Evolutionary conservation across 1,140 invertebrate species (phyloP).

Genomic region (Cotesia chilonis): DNA sequence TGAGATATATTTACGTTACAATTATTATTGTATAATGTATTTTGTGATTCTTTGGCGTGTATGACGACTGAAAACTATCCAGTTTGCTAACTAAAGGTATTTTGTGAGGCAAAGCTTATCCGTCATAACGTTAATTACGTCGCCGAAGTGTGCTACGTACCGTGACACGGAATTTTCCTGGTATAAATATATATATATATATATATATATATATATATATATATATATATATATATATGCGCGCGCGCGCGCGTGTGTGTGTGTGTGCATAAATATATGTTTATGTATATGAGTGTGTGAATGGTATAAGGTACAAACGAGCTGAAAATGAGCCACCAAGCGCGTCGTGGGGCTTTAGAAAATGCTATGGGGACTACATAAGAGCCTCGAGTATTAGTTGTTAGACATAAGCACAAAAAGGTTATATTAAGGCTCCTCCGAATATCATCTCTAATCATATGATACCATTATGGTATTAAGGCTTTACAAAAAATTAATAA

Average conservation of each 20-base stretch:
- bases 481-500: too few species aligned
- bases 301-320: constrained; percentile 18
- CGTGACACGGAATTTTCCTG: constrained; percentile 17
- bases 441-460: too few species aligned
- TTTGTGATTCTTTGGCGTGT: neutral
- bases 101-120: constrained; percentile 43
- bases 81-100: constrained; percentile 50
- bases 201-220: too few species aligned
- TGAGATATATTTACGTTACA: neutral
- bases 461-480: too few species aligned
- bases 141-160: constrained; percentile 46
- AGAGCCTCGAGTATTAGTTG: neutral
- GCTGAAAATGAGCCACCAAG: constrained; percentile 34
- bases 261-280: too few species aligned
- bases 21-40: neutral
- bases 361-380: neutral
- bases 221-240: too few species aligned
- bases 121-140: constrained; percentile 56
- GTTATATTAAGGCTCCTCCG: too few species aligned
- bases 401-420: too few species aligned
- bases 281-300: neutral
- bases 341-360: constrained; percentile 24
- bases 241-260: too few species aligned
- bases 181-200: too few species aligned
- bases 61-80: constrained; percentile 49